phyloP scores from a whole-genome alignment of 2,797 vertebrate genomes.

The Halcyon leucocephala region DNA sequence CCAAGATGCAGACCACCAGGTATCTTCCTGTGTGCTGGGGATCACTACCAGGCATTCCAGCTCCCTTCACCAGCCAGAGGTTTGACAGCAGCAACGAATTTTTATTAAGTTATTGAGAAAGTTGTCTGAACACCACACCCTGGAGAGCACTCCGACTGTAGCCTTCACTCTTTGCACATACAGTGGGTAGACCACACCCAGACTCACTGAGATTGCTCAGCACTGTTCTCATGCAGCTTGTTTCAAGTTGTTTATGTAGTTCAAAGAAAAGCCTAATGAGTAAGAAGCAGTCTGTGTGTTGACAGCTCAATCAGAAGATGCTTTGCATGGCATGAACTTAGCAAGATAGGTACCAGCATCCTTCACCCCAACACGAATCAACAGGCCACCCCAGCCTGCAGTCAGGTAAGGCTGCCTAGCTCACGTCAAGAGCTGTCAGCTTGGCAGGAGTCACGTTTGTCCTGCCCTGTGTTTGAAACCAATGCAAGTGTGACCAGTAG shows the following conservation, averaged over 20 bases:
- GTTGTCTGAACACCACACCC: background rate
- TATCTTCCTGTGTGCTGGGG: background rate
- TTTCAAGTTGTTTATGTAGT: background rate
- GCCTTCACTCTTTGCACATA: accelerated
- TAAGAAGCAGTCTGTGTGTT: accelerated
- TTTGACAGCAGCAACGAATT: background rate
- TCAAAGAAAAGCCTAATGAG: background rate
- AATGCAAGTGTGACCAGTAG: accelerated
- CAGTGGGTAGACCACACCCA: accelerated
- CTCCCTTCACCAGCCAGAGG: background rate
- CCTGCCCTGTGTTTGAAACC: background rate
- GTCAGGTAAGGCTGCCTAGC: background rate
- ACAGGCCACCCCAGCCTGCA: accelerated
- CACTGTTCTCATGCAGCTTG: background rate
- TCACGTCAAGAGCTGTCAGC: background rate
- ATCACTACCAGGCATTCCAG: background rate
- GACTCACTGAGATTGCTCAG: background rate
- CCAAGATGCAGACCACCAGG: background rate
- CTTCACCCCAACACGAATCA: background rate
- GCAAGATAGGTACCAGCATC: background rate
- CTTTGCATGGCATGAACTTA: accelerated
- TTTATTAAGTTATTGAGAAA: background rate
- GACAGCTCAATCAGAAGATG: background rate
- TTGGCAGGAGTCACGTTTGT: background rate
- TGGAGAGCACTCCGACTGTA: accelerated